Evolutionary conservation across 2,797 vertebrate genomes (phyloP), one percentile per base, ranked within the genome.

Genomic region (Naso thynnoides): DNA sequence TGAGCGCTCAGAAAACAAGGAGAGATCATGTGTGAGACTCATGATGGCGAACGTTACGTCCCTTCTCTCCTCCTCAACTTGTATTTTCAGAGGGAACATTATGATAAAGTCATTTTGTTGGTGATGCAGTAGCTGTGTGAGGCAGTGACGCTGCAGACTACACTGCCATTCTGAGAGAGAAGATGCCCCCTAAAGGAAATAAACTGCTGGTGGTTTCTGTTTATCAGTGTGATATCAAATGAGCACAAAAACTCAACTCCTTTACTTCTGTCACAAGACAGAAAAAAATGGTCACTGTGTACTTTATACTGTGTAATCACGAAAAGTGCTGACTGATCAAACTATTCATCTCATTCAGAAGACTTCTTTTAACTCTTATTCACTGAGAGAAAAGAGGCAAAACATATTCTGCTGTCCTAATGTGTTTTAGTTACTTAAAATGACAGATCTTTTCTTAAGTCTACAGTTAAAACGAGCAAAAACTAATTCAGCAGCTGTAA

Each of bases 101-200:
- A 31, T 39, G 21, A 52, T 49, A 42, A 38, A 64, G n/a, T 19
- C 48, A 60, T 71, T 66, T 42, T 63, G 38, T 52, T 36, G 49
- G 23, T n/a, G 27, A 36, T 38, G 48, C 45, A 19, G 6, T 39
- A 33, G 23, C 19, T 24, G 42, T 58, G 45, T 18, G 11, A 39
- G 58, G 14, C 41, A 21, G 39, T 5, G 10, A 41, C 23, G 16
- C 36, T 21, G 31, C 31, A 31, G 31, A 27, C 26, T 8, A 21
- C 11, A n/a, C 38, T 1, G 14, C 56, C 48, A 47, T 23, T 5
- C 1, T 39, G 0, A 47, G 57, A 39, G 11, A 54, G 54, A 79
- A 76, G 73, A 45, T 87, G 73, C 76, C 84, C 47, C 50, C 82
- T 78, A 79, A 56, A 76, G 88, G 81, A 53, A 13, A 52, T 24